Percentiles rank a stretch among this genome's conserved stretches.
These are phyloP conservation scores for Alectoris magna DNA, from an alignment of 2,797 vertebrate genomes.

Conservation along the genomic window DNA sequence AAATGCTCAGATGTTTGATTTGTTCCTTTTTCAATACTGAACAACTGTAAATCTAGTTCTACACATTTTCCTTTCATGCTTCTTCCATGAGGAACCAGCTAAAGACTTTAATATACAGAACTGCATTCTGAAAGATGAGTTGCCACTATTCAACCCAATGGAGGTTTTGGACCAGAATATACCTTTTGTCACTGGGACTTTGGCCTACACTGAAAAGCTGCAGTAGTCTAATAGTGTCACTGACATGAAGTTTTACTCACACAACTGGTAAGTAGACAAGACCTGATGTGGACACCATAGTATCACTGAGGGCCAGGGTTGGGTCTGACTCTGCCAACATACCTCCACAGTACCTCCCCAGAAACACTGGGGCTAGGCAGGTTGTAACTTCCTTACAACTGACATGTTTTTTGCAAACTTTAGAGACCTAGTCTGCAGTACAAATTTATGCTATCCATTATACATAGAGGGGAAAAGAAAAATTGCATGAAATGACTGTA, in stretches of 20 bases:
- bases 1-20: neutral
- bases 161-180: neutral
- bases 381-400: neutral
- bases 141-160: fast-evolving
- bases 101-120: neutral
- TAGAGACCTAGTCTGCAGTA: neutral
- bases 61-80: neutral
- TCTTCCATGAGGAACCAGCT: neutral
- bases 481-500: fast-evolving
- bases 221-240: neutral
- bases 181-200: fast-evolving
- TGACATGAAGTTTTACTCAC: neutral
- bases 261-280: neutral
- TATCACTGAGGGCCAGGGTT: neutral
- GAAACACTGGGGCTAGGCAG: fast-evolving
- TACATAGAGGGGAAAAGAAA: neutral
- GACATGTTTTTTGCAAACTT: neutral
- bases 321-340: neutral
- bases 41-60: neutral
- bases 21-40: neutral
- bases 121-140: neutral
- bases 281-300: no score
- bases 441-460: neutral
- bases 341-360: neutral
- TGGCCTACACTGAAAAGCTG: neutral